Evolutionary conservation across 1,140 invertebrate species (phyloP), one percentile per base, ranked within the genome.

Genomic region (Ctenoplectra terminalis): DNA sequence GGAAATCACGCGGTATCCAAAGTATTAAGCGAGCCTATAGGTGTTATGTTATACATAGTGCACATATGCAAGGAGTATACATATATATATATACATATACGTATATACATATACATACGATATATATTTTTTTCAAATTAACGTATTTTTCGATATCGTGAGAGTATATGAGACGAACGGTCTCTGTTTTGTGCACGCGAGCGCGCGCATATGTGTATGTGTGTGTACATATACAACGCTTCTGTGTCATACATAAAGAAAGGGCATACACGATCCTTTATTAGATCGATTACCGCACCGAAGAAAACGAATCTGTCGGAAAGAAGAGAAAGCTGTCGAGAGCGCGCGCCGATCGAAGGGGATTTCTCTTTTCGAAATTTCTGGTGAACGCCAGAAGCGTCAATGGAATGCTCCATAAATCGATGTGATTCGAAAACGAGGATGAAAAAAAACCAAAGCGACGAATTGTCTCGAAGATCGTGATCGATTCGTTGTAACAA

Each of bases 61-160:
- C 77, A 76, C 63, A 70, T 75, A 80, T 46, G 72, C 61, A 64
- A 85, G 73, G 71, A 77, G 56, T 78, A 70, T 76, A 81, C 81
- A 75, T 79, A 84, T 78, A 82, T 78, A 73, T 71, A 66, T 81
- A 81, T 73, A 81, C 37, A 46, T 58, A 67, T 20, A 56, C 40
- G 75, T 29, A 67, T 26, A 40, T 71, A 89, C 48, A 82, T 78
- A 75, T 37, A 80, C 31, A 66, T 40, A 81, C 56, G 46, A 73
- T 37, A 79, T 66, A 71, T 63, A 81, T 77, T 84, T 87, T 88
- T 86, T 88, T 88, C 84, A 90, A 87, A 91, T 90, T 81, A 87
- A 90, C 90, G 90, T 92, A 92, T 92, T 92, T 92, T 92, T 92
- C 88, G 85, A 92, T 86, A 90, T 88, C 64, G 81, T 73, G 84